Evolutionary conservation across 2,113 vertebrate genomes (phyloP), one percentile per base, ranked within the genome.

Genomic region (Monopterus albus): DNA sequence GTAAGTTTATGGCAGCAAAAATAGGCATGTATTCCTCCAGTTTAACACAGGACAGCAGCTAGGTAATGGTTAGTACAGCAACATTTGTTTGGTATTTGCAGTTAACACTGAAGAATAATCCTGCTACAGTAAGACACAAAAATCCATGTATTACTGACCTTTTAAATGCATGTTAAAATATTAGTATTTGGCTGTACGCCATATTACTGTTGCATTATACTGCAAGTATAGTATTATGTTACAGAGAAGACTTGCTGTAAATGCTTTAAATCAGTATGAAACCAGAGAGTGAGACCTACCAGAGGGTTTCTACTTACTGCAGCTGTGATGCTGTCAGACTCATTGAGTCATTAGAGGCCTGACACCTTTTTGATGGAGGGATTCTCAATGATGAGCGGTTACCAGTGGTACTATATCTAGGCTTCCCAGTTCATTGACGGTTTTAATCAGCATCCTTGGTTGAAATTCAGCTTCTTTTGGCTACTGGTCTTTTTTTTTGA

Each of bases 1-100:
- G 69, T 84, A 61, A 78, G 23, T 80, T 57, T 46, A 29, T 65
- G 61, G 72, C 75, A 82, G 43, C 23, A 80, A 81, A 86, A 81
- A 87, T 29, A 53, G 39, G 68, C 71, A 75, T 78, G 68, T 72
- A 68, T 77, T 84, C 42, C 51, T 47, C 47, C 1, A 50, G 43
- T 73, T 87, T 72, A 55, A 68, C 56, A 63, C 31, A 43, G 45
- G 47, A 78, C 76, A 74, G 51, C 64, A 67, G 61, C 59, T 62
- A 47, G 46, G 14, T 49, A 39, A 64, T 49, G 20, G 62, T 69
- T 61, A 35, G 69, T 38, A 58, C 46, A 28, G 23, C 59, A 68
- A 12, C 14, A 43, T 68, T 70, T 72, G 26, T 67, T 79, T 35
- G 14, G 13, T 47, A 71, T 47, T 5, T 63, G 29, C 43, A 72